These are phyloP conservation scores for Andrena haemorrhoa DNA, from an alignment of 2,888 invertebrate species.

Conservation along the genomic window DNA sequence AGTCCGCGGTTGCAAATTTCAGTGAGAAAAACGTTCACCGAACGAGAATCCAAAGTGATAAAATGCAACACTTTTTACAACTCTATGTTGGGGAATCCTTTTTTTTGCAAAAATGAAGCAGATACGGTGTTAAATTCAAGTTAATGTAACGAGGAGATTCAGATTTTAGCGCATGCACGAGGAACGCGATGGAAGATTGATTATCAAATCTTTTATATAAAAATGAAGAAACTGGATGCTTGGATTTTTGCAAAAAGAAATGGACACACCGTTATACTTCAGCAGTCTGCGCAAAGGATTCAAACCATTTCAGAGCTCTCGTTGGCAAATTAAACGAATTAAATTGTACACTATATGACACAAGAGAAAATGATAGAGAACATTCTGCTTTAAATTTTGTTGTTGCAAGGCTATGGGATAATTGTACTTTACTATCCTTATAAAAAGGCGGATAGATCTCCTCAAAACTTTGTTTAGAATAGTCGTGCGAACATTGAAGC, in stretches of 20 bases:
- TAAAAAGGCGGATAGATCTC: slow-evolving; percentile 2
- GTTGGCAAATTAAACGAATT: slow-evolving; percentile 1
- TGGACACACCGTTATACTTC: not conserved
- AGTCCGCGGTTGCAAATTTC: slow-evolving; percentile 54
- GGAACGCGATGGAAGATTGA: too few relatives aligned
- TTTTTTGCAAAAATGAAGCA: slow-evolving; percentile 10
- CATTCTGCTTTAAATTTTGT: slow-evolving; percentile 12
- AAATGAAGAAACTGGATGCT: not conserved
- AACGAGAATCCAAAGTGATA: slow-evolving; percentile 58
- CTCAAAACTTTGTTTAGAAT: slow-evolving; percentile 16
- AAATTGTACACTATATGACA: not conserved
- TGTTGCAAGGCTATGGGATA: slow-evolving; percentile 12
- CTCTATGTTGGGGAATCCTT: slow-evolving; percentile 7
- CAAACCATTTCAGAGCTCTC: not conserved
- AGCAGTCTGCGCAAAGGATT: not conserved
- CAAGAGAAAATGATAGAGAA: not conserved
- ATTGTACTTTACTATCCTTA: slow-evolving; percentile 9
- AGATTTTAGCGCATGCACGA: not conserved
- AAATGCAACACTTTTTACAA: slow-evolving; percentile 32
- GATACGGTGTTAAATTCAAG: not conserved
- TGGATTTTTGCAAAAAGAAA: slow-evolving; percentile 22
- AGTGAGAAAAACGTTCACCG: slow-evolving; percentile 45
- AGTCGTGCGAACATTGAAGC: not conserved
- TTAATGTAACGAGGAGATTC: not conserved
- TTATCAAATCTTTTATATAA: slow-evolving; percentile 4